phyloP scores from a whole-genome alignment of 2,797 vertebrate genomes.

The Adelosebastes latens region DNA sequence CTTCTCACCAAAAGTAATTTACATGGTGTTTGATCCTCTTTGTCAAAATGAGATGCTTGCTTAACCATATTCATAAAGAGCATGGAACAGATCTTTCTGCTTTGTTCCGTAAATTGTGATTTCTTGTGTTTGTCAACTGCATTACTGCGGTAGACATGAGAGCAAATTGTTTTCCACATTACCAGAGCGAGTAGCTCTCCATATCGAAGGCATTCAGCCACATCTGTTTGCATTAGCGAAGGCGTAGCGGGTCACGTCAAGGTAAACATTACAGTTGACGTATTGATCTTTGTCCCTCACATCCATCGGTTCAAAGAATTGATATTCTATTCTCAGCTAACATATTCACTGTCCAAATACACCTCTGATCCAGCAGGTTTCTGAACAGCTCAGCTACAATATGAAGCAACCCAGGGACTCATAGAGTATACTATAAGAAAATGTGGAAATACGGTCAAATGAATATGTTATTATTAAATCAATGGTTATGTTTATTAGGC shows the following conservation, averaged over 20 bases:
- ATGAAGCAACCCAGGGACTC: constrained; percentile 1
- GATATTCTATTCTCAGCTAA: constrained; percentile 30
- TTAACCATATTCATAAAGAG: constrained; percentile 52
- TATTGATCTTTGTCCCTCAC: constrained; percentile 53
- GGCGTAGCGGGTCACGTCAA: constrained; percentile 37
- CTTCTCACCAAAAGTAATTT: constrained; percentile 67
- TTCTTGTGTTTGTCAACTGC: constrained; percentile 34
- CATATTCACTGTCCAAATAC: constrained; percentile 27
- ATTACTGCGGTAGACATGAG: not conserved
- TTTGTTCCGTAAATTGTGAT: constrained; percentile 48
- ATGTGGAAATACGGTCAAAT: not conserved
- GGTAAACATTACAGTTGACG: constrained; percentile 48
- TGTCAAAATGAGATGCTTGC: constrained; percentile 57
- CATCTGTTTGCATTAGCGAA: constrained; percentile 54
- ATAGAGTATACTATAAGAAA: not conserved
- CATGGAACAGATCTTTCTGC: constrained; percentile 24
- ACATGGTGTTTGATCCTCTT: constrained; percentile 72
- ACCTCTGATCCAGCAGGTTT: constrained; percentile 8
- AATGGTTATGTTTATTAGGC: constrained; percentile 30
- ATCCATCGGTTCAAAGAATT: constrained; percentile 53
- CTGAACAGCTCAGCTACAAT: not conserved
- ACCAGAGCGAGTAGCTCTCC: not conserved
- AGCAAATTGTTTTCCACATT: constrained; percentile 18
- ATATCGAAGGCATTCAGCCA: not conserved
- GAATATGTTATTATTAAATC: constrained; percentile 20